These are phyloP conservation scores for Cryptoprocta ferox DNA, from an alignment of 2,797 vertebrate genomes.

Conservation along the genomic window DNA sequence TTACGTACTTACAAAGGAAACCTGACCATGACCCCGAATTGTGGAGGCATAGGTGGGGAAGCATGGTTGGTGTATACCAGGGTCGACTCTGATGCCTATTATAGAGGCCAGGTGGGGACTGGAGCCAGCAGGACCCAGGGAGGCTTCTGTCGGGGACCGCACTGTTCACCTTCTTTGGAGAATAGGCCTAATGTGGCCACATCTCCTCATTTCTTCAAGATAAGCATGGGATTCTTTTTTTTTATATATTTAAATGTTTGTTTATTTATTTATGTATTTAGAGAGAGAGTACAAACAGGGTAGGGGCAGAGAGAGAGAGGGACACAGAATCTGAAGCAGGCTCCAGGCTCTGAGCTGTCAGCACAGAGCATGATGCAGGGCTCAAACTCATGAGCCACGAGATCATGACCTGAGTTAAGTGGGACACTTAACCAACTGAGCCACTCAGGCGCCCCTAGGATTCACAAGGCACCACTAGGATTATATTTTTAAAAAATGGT, in stretches of 20 bases:
- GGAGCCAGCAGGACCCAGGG: accelerated
- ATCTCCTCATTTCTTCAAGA: not conserved
- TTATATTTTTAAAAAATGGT: not conserved
- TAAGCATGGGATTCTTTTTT: not conserved
- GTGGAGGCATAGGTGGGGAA: not conserved
- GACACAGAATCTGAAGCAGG: no score
- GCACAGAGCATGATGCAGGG: no score
- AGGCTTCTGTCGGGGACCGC: accelerated
- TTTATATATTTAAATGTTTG: no score
- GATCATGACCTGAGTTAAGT: no score
- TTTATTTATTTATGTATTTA: no score
- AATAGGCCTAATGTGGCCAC: accelerated
- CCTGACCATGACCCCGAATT: accelerated
- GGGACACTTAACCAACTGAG: no score
- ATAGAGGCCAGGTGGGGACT: accelerated
- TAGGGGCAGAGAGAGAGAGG: no score
- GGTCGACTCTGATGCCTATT: not conserved
- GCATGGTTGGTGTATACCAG: accelerated
- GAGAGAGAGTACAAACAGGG: accelerated
- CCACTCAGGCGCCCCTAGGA: no score
- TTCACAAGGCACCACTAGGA: no score
- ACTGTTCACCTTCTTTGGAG: not conserved
- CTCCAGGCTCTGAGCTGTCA: no score
- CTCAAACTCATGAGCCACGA: no score
- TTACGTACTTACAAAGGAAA: not conserved